phyloP scores from a whole-genome alignment of 2,888 invertebrate species.

The Colletes collaris region DNA sequence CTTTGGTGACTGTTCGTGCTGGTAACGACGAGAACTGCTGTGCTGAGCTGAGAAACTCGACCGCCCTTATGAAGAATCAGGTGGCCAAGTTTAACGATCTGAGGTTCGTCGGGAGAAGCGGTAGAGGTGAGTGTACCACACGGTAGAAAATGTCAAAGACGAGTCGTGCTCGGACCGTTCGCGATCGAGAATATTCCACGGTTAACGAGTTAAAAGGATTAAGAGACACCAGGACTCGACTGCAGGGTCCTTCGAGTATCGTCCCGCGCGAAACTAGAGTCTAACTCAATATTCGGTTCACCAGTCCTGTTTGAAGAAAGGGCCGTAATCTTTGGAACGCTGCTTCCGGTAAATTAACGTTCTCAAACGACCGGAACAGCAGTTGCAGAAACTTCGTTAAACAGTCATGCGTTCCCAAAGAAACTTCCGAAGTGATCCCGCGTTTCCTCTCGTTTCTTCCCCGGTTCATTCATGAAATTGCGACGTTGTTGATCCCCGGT shows the following conservation, averaged over 20 bases:
- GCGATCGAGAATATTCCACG: too few species aligned
- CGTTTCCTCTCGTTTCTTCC: slow-evolving; percentile 17
- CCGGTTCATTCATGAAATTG: slow-evolving; percentile 67
- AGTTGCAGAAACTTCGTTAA: slow-evolving; percentile 1
- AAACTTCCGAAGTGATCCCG: not conserved
- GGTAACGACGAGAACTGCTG: slow-evolving; percentile 99
- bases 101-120: slow-evolving; percentile 98
- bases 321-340: not conserved
- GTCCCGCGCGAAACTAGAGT: not conserved
- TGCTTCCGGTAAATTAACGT: not conserved
- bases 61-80: slow-evolving; percentile 98
- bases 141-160: too few species aligned
- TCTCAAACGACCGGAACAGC: not conserved
- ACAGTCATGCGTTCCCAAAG: not conserved
- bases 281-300: not conserved
- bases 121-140: slow-evolving; percentile 92
- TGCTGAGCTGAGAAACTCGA: slow-evolving; percentile 96
- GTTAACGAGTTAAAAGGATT: too few species aligned
- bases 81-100: slow-evolving; percentile 99
- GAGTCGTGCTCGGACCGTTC: too few species aligned
- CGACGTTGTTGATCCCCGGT: slow-evolving; percentile 52
- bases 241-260: too few species aligned
- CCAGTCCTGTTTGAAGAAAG: not conserved
- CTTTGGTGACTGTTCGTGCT: slow-evolving; percentile 96
- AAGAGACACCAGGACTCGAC: too few species aligned